Evolutionary conservation across 2,113 vertebrate species (phyloP), one percentile per base, ranked within the genome.

Genomic region (Varanus komodoensis): DNA sequence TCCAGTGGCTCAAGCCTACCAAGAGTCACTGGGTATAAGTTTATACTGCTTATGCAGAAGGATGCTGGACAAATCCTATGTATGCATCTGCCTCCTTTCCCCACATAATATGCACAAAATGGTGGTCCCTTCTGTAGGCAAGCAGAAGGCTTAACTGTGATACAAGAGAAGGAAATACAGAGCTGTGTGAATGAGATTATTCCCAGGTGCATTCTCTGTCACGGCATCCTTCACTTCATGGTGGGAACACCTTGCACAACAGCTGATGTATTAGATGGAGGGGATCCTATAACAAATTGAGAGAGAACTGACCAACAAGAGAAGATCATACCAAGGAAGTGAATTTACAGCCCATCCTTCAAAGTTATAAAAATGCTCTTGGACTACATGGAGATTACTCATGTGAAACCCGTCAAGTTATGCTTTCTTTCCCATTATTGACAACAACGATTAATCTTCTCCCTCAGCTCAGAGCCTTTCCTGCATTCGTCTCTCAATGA

Each of bases 391-490:
- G 82, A 90, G 89, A 96, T 95, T 95, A 95, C 91, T 95, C 95
- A 95, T 82, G 89, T 9, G 82, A 96, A 95, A 89, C 89, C 90
- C 74, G 0, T 94, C 95, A 95, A 92, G 93, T 96, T 95, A 91
- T 94, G 93, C 94, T 93, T 96, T 95, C 94, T 94, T 96, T 94
- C 95, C 85, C 52, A 1, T 95, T 95, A 95, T 91, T 94, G 95
- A 96, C 94, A 96, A 84, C 69, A 90, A 88, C 90, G 89, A 96
- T 96, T 96, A 94, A 96, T 96, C 95, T 95, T 95, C 93, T 64
- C 91, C 90, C 92, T 95, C 91, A 85, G 48, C 93, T 89, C 90
- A 3, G 27, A 92, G 92, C 69, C 91, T 78, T 78, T 93, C 91
- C 90, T 23, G 74, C 82, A 87, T 93, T 93, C 92, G 69, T 92